These are phyloP conservation scores for Chymomyza costata DNA, from an alignment of 1,140 invertebrate species.

Conservation along the genomic window DNA sequence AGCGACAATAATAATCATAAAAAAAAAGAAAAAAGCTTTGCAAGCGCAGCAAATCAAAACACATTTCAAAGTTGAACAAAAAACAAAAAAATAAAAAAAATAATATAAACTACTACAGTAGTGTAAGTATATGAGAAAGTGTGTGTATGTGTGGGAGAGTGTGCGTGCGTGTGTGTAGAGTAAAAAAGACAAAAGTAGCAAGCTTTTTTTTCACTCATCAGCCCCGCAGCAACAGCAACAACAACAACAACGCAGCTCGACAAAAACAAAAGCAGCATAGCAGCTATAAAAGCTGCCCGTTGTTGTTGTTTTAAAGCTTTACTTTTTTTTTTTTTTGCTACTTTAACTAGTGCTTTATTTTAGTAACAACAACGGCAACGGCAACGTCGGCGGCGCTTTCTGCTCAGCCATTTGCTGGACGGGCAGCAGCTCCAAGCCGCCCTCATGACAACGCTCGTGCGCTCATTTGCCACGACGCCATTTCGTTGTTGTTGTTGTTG, in stretches of 20 bases:
- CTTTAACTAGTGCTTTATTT: slow-evolving; percentile 2
- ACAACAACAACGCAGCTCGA: slow-evolving; percentile 27
- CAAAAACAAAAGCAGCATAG: slow-evolving; percentile 23
- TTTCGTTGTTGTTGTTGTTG: slow-evolving; percentile 32
- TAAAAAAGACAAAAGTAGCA: slow-evolving; percentile 39
- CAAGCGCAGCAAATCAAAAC: slow-evolving; percentile 74
- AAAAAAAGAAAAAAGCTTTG: slow-evolving; percentile 45
- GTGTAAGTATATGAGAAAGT: slow-evolving; percentile 13
- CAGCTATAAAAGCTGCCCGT: slow-evolving; percentile 12
- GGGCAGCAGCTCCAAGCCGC: not conserved
- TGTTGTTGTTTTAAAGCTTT: slow-evolving; percentile 7
- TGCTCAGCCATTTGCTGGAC: slow-evolving; percentile 11
- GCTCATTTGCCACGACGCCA: slow-evolving; percentile 55
- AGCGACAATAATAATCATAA: slow-evolving; percentile 36
- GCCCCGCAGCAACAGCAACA: slow-evolving; percentile 22
- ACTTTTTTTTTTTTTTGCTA: slow-evolving; percentile 1
- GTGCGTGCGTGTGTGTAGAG: slow-evolving; percentile 30
- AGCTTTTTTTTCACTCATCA: slow-evolving; percentile 35
- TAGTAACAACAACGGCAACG: no score
- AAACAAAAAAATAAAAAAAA: slow-evolving; percentile 8
- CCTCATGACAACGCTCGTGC: slow-evolving; percentile 4
- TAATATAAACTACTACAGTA: slow-evolving; percentile 19
- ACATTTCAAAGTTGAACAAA: slow-evolving; percentile 53
- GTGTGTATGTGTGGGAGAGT: not conserved
- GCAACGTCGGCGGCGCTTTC: not conserved